Conservation (phyloP, 2,797 vertebrate species). For the Diplodus sargus region DNA sequence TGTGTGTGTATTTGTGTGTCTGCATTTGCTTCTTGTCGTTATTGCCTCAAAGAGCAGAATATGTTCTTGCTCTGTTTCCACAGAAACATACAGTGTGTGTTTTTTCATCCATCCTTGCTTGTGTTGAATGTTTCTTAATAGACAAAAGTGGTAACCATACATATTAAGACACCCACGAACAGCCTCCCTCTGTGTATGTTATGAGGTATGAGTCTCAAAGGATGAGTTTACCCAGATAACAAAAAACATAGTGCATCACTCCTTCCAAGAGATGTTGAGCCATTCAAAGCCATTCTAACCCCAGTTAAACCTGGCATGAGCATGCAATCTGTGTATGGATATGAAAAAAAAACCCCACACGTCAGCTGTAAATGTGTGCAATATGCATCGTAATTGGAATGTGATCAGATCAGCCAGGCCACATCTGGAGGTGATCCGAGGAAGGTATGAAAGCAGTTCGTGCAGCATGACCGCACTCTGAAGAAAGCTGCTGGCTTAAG, state of each 20-base stretch:
- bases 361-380: background rate
- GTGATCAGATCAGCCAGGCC: background rate
- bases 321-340: constrained; percentile 4
- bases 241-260: background rate
- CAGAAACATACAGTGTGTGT: background rate
- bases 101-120: background rate
- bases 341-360: background rate
- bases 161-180: background rate
- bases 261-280: background rate
- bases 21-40: background rate
- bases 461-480: background rate
- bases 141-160: background rate
- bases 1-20: constrained; percentile 13
- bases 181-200: background rate
- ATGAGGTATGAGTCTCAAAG: background rate
- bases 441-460: background rate
- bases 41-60: background rate
- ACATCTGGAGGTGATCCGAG: constrained; percentile 1
- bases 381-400: background rate
- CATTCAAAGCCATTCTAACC: constrained; percentile 2
- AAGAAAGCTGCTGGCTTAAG: background rate
- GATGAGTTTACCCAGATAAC: background rate
- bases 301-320: background rate
- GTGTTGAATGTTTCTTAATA: background rate
- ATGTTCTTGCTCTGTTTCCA: background rate